These are phyloP conservation scores for Artemisiospiza belli DNA, from an alignment of 2,113 vertebrate genomes.

Conservation along the genomic window DNA sequence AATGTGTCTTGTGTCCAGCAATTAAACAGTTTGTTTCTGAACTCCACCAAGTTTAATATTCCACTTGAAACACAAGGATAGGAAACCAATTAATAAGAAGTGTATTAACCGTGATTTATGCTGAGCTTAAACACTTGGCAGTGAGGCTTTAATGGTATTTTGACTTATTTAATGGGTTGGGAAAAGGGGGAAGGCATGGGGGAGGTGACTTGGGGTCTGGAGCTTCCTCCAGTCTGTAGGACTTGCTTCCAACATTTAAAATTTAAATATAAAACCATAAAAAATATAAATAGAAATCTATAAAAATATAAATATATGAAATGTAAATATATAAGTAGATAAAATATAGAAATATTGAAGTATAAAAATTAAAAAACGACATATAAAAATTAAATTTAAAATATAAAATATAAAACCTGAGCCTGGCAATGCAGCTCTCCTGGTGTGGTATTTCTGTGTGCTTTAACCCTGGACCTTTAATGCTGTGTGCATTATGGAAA, in stretches of 20 bases:
- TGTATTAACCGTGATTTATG: background rate
- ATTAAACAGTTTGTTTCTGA: conserved; percentile 52
- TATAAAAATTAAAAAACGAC: too few relatives aligned
- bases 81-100: background rate
- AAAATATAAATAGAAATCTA: background rate
- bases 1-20: conserved; percentile 1
- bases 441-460: rapidly evolving
- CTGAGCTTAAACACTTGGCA: background rate
- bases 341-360: background rate
- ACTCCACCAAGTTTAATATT: background rate
- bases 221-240: background rate
- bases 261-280: rapidly evolving
- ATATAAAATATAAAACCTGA: rapidly evolving
- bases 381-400: background rate
- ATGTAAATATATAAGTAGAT: too few relatives aligned
- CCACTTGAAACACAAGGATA: background rate
- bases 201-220: background rate
- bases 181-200: background rate
- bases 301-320: background rate
- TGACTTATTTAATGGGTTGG: background rate
- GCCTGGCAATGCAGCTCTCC: background rate
- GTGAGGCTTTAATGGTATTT: background rate
- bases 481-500: background rate
- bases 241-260: rapidly evolving
- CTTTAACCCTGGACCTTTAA: rapidly evolving